These are phyloP conservation scores for Nipponia nippon DNA, from an alignment of 2,113 vertebrate genomes.

Conservation along the genomic window DNA sequence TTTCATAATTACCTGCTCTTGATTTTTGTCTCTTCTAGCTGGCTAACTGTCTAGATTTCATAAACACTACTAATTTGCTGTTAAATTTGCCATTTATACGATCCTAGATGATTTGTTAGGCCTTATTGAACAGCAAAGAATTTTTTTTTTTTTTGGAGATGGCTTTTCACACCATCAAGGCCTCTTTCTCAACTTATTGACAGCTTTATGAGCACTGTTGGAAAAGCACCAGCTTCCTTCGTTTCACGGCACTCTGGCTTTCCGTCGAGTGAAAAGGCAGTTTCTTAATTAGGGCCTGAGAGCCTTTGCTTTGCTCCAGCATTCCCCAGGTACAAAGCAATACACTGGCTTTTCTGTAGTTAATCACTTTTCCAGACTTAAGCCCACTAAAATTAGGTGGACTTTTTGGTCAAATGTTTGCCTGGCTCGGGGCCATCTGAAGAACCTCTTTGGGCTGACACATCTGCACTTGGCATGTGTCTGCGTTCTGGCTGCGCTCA, in stretches of 20 bases:
- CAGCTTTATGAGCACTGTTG: conserved; percentile 75
- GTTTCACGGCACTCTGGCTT: conserved; percentile 33
- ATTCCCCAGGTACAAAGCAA: conserved; percentile 67
- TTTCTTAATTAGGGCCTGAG: conserved; percentile 86
- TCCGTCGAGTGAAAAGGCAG: conserved; percentile 56
- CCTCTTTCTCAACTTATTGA: conserved; percentile 73
- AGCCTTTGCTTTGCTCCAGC: conserved; percentile 75
- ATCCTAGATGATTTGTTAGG: conserved; percentile 70
- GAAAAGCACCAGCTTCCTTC: conserved; percentile 71
- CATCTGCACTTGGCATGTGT: conserved; percentile 60
- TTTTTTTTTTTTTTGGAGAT: conserved; percentile 34
- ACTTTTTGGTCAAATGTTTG: conserved; percentile 67
- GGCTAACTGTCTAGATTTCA: conserved; percentile 59
- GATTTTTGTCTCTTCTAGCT: conserved; percentile 40
- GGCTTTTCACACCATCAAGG: conserved; percentile 69
- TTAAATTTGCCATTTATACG: conserved; percentile 68
- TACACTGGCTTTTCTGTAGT: conserved; percentile 71
- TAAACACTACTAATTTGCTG: conserved; percentile 68
- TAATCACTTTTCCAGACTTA: conserved; percentile 85
- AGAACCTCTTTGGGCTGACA: conserved; percentile 65
- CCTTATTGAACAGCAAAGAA: conserved; percentile 65
- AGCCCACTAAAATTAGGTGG: conserved; percentile 69
- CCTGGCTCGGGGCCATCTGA: conserved; percentile 60
- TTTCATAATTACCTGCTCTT: conserved; percentile 32
- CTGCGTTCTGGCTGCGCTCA: conserved; percentile 26